phyloP scores from a whole-genome alignment of 2,888 invertebrate genomes.

The Perithous albicinctus region DNA sequence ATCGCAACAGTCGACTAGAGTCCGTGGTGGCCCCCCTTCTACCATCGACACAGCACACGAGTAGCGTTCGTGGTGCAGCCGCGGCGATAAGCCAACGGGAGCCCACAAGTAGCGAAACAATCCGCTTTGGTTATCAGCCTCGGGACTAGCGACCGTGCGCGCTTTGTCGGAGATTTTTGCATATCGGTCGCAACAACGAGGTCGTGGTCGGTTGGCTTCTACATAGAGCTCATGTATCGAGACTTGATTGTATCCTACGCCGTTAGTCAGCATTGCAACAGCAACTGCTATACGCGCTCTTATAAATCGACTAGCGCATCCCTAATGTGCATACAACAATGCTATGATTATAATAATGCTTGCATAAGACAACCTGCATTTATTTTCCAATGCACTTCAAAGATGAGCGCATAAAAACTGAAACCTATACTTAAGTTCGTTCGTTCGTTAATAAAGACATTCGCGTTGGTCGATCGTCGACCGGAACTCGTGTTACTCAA shows the following conservation, averaged over 20 bases:
- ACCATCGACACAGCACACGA: constrained; percentile 24
- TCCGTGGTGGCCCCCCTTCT: constrained; percentile 43
- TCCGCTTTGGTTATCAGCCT: constrained; percentile 60
- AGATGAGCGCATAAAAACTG: background rate
- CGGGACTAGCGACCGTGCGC: constrained; percentile 38
- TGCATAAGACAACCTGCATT: background rate
- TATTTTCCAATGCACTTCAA: background rate
- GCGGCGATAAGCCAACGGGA: constrained; percentile 27
- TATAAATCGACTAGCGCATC: background rate
- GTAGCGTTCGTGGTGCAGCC: constrained; percentile 25
- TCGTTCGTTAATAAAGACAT: constrained; percentile 17
- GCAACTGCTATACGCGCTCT: background rate
- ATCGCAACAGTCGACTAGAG: constrained; percentile 29
- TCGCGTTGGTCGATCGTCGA: constrained; percentile 50
- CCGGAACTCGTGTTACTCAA: constrained; percentile 56
- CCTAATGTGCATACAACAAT: background rate
- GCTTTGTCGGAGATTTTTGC: constrained; percentile 48
- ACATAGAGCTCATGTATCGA: background rate
- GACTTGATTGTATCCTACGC: background rate
- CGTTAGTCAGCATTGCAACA: background rate
- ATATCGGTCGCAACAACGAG: constrained; percentile 48
- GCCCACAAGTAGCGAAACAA: constrained; percentile 56
- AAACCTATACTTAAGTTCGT: constrained; percentile 30
- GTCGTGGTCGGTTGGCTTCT: constrained; percentile 21
- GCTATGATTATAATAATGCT: background rate